Evolutionary conservation across 2,113 vertebrate genomes (phyloP), one percentile per base, ranked within the genome.

Genomic region (Hippocampus comes): DNA sequence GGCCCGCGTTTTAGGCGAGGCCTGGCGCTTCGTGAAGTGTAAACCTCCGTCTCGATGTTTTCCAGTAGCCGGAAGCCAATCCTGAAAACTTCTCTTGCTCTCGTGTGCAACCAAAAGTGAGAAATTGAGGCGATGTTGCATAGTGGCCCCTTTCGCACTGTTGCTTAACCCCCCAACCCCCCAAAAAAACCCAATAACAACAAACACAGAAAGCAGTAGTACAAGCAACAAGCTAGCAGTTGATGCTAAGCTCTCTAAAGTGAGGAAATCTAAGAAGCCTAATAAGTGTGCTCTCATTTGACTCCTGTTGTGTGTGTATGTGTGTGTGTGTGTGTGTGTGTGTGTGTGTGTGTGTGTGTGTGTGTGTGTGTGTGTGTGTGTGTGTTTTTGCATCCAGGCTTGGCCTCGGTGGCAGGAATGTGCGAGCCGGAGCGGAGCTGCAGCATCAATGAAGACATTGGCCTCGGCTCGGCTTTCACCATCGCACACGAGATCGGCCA

Each of bases 361-460:
- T 8, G 56, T 74, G 75, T 84, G 72, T 80, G 73, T 85, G 81
- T 84, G 5, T 82, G 76, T 82, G 61, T 84, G 43, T 30, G 82
- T 68, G 69, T 77, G 59, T 79, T 21, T 83, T 53, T 82, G 64
- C 78, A 72, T 86, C 88, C 89, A 99, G 97, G 97, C 89, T 93
- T 99, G 94, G 97, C 97, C 84, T 98, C 97, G 43, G 97, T 99
- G 87, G 97, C 97, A 92, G 97, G 97, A 92, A 99, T 99, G 97
- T 98, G 97, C 82, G 97, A 99, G 92, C 97, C 97, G 65, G 97
- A 99, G 91, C 93, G 97, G 89, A 99, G 97, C 88, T 99, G 97
- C 93, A 99, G 97, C 93, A 99, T 99, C 95, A 99, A 99, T 90
- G 97, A 99, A 95, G 97, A 99, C 91, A 98, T 99, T 89, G 97